phyloP scores from a whole-genome alignment of 2,113 vertebrate genomes.

The Cynopterus brachyotis region DNA sequence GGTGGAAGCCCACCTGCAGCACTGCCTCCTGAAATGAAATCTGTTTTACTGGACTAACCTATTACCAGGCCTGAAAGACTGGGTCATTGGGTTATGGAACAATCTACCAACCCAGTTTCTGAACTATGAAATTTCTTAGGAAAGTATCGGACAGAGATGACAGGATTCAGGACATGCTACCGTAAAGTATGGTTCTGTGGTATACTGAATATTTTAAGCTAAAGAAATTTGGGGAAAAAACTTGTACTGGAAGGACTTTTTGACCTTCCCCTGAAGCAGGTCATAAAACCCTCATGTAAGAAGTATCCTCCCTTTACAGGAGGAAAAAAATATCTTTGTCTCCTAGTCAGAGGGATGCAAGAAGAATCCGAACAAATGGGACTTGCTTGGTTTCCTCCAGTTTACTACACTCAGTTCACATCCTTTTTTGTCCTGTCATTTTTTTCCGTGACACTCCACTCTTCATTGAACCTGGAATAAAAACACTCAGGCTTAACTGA shows the following conservation, averaged over 20 bases:
- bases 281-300: background rate
- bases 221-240: background rate
- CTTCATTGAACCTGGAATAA: background rate
- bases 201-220: background rate
- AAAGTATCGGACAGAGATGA: background rate
- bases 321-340: background rate
- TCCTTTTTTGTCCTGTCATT: background rate
- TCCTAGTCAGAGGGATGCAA: background rate
- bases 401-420: background rate
- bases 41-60: background rate
- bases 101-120: background rate
- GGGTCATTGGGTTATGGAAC: background rate
- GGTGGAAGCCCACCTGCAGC: background rate
- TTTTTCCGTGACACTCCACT: background rate
- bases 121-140: background rate
- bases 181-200: background rate
- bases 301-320: background rate
- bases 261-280: background rate
- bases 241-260: background rate
- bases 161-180: background rate
- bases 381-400: background rate
- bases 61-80: background rate
- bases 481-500: background rate
- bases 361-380: background rate
- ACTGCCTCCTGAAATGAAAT: background rate